phyloP scores from a whole-genome alignment of 2,113 vertebrate species.

The Thinocorus orbignyianus region DNA sequence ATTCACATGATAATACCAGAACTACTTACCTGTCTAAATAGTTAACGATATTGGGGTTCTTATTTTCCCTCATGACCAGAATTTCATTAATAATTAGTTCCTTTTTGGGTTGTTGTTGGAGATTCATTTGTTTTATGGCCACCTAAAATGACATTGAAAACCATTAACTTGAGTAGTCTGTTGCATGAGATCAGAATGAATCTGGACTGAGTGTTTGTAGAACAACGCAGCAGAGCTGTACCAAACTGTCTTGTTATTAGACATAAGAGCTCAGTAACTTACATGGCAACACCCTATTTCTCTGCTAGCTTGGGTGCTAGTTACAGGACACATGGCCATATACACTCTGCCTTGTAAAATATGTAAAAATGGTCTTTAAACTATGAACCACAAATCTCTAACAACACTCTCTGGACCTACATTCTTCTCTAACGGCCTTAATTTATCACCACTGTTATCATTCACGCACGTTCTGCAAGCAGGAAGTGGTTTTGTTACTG shows the following conservation, averaged over 20 bases:
- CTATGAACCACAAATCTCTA: not conserved
- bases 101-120: slow-evolving; percentile 98
- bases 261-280: not conserved
- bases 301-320: not conserved
- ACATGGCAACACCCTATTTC: not conserved
- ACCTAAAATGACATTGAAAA: slow-evolving; percentile 80
- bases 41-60: slow-evolving; percentile 98
- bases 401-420: not conserved
- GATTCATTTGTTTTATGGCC: slow-evolving; percentile 99
- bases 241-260: not conserved
- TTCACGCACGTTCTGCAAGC: not conserved
- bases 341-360: not conserved
- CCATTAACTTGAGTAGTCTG: not conserved
- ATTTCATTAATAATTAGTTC: slow-evolving; percentile 99
- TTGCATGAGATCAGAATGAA: not conserved
- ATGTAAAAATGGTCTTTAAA: not conserved
- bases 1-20: not conserved
- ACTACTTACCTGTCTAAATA: slow-evolving; percentile 94
- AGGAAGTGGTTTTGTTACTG: not conserved
- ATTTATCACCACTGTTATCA: not conserved
- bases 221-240: not conserved
- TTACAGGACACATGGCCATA: not conserved
- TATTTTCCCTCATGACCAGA: slow-evolving; percentile 99
- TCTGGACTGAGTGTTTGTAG: not conserved
- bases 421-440: not conserved